A percentile compares a stretch with the other conserved stretches of the same genome.
These are phyloP conservation scores for Aporophyla nigra DNA, from an alignment of 2,888 invertebrate species.

Conservation along the genomic window DNA sequence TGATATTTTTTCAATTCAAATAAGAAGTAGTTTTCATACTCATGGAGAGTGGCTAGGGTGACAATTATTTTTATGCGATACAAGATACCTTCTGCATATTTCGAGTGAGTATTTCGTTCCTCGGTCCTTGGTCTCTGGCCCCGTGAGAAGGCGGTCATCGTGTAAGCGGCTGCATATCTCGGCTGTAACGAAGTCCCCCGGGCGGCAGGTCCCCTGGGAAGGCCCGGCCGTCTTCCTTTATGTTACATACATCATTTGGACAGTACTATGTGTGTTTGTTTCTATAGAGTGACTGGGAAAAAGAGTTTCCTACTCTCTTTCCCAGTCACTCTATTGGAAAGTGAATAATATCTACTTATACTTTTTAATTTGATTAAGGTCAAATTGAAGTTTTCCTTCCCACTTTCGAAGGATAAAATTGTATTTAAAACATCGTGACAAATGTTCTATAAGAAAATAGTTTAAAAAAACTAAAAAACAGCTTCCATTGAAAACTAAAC, in stretches of 20 bases:
- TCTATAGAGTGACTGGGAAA: background rate
- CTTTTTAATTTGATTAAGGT: background rate
- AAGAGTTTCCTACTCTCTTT: too few species aligned
- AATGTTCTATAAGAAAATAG: background rate
- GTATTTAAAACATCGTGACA: background rate
- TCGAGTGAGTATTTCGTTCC: slow-evolving; percentile 23
- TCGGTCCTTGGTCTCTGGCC: slow-evolving; percentile 20
- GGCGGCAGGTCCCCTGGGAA: slow-evolving; percentile 46
- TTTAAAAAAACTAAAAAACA: too few species aligned
- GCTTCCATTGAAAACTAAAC: too few species aligned
- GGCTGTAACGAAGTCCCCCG: slow-evolving; percentile 71
- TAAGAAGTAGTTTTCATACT: background rate
- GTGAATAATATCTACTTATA: background rate
- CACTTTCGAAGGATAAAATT: background rate
- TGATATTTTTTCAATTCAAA: background rate
- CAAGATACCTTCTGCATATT: background rate
- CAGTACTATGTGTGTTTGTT: background rate
- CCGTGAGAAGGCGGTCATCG: slow-evolving; percentile 47
- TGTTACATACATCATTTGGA: slow-evolving; percentile 41
- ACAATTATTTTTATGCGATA: background rate
- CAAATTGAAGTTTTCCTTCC: background rate
- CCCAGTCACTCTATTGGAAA: background rate
- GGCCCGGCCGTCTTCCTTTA: slow-evolving; percentile 37
- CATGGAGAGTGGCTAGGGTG: background rate
- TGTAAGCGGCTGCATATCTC: slow-evolving; percentile 66